These are phyloP conservation scores for Aegotheles bennettii DNA, from an alignment of 2,113 vertebrate species.

Conservation along the genomic window DNA sequence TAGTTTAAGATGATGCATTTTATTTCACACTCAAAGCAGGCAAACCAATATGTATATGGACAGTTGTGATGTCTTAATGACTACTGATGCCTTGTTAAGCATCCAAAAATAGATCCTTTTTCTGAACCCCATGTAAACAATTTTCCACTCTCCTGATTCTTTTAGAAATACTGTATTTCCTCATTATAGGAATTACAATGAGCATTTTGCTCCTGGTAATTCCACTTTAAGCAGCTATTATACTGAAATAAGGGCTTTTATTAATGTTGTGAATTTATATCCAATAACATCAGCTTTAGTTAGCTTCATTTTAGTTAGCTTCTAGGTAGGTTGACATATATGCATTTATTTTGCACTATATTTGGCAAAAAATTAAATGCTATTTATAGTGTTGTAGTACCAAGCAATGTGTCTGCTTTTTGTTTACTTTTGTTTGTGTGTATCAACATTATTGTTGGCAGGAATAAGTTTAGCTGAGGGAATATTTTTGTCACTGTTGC, in stretches of 20 bases:
- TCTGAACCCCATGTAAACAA: background rate
- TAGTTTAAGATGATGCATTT: background rate
- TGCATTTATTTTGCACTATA: background rate
- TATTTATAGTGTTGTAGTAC: background rate
- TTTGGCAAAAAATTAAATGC: background rate
- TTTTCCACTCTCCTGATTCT: background rate
- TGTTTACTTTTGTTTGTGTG: background rate
- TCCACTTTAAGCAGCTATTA: background rate
- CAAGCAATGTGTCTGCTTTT: background rate
- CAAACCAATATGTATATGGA: background rate
- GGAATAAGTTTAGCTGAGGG: background rate
- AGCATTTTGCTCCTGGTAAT: background rate
- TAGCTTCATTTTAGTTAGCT: background rate
- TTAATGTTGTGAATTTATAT: background rate
- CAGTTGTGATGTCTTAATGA: background rate
- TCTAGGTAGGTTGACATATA: background rate
- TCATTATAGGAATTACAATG: background rate
- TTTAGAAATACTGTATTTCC: background rate
- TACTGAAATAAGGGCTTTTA: background rate
- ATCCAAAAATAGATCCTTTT: background rate
- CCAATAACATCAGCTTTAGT: background rate
- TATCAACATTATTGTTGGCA: background rate
- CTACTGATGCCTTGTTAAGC: background rate
- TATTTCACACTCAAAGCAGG: background rate
- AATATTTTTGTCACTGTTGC: slow-evolving; percentile 1